A percentile compares a stretch with the other conserved stretches of the same genome.
phyloP scores from a whole-genome alignment of 2,113 vertebrate species.

The Agapornis roseicollis region DNA sequence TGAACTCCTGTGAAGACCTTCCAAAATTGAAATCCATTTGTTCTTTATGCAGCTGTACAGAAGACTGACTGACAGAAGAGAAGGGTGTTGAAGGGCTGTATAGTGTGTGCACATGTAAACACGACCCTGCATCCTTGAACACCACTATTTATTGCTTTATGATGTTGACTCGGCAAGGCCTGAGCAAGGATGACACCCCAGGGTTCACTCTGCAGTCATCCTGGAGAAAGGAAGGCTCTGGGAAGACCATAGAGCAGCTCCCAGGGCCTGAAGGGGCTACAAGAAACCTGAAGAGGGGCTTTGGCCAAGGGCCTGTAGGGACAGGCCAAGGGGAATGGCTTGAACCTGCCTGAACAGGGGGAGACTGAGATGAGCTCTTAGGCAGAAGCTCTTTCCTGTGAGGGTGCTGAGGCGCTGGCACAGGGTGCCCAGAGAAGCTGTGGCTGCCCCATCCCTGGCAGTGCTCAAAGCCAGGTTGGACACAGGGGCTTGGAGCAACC shows the following conservation, averaged over 20 bases:
- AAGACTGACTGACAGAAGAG: background rate
- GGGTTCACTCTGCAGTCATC: background rate
- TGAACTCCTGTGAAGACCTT: background rate
- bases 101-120: accelerated
- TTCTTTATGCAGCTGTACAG: background rate
- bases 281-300: background rate
- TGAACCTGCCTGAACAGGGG: background rate
- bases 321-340: background rate
- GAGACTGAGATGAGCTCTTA: background rate
- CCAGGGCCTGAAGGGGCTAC: background rate
- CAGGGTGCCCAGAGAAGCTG: too few relatives aligned
- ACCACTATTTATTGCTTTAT: background rate
- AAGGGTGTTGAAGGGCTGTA: background rate
- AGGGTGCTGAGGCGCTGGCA: too few relatives aligned
- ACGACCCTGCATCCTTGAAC: background rate
- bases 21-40: background rate
- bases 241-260: background rate
- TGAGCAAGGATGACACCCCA: background rate
- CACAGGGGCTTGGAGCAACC: background rate
- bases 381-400: too few relatives aligned
- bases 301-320: background rate
- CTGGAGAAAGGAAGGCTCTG: background rate
- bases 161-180: background rate
- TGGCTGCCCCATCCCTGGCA: too few relatives aligned
- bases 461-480: too few relatives aligned